Conservation (phyloP, 2,888 invertebrate species). For the Megamerina dolium region DNA sequence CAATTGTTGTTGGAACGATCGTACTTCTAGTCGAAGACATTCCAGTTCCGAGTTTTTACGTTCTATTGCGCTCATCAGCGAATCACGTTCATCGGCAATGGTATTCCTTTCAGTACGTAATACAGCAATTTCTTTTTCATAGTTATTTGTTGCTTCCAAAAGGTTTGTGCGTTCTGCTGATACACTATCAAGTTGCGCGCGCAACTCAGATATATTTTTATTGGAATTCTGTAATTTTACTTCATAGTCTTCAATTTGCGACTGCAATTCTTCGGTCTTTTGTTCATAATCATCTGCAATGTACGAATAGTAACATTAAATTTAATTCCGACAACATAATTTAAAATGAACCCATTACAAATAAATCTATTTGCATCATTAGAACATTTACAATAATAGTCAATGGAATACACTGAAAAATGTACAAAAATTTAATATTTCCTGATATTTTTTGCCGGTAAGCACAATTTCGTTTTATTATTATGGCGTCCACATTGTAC, state of each 20-base stretch:
- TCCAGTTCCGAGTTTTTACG: conserved; percentile 68
- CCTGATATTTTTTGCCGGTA: no score
- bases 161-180: conserved; percentile 61
- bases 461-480: no score
- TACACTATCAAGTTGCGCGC: conserved; percentile 58
- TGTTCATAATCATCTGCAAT: conserved; percentile 34
- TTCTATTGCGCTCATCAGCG: conserved; percentile 64
- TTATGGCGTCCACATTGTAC: no score
- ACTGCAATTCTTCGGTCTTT: conserved; percentile 52
- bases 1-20: conserved; percentile 66
- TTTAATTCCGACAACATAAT: no score
- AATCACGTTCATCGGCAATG: conserved; percentile 69
- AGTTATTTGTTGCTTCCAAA: conserved; percentile 57
- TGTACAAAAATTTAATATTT: no score
- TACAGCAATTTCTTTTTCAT: conserved; percentile 62
- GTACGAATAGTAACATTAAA: neutral
- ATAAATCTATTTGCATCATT: no score
- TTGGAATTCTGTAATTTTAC: conserved; percentile 58
- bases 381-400: no score
- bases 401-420: no score
- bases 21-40: conserved; percentile 63
- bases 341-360: no score
- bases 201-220: conserved; percentile 59
- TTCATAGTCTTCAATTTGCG: conserved; percentile 60
- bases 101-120: conserved; percentile 65